Conservation (phyloP, 2,888 invertebrate species). For the Ectropis crepuscularia region DNA sequence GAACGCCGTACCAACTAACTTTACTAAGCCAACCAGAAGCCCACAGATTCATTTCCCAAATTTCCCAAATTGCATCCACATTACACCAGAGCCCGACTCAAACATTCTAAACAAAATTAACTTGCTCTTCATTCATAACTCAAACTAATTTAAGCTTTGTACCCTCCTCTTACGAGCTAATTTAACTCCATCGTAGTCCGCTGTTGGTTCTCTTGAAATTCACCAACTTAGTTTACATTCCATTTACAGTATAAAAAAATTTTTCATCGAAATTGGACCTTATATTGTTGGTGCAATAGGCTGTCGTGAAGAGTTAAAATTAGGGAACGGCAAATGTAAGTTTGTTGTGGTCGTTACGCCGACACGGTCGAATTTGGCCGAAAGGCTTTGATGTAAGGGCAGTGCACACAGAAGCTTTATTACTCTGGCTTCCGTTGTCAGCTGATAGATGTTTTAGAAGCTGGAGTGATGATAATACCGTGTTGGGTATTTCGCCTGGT, state of each 20-base stretch:
- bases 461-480: not conserved
- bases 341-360: slow-evolving; percentile 24
- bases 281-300: not conserved
- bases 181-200: not conserved
- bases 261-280: slow-evolving; percentile 3
- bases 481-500: too few relatives aligned
- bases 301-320: not conserved
- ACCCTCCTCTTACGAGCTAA: not conserved
- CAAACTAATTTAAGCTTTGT: slow-evolving; percentile 18
- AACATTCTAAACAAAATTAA: slow-evolving; percentile 13
- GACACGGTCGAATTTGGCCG: slow-evolving; percentile 26
- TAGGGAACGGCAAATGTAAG: not conserved
- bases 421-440: slow-evolving; percentile 22
- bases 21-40: slow-evolving; percentile 16
- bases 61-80: slow-evolving; percentile 23
- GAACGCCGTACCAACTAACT: slow-evolving; percentile 9
- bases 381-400: slow-evolving; percentile 32
- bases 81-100: slow-evolving; percentile 17
- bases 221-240: slow-evolving; percentile 7
- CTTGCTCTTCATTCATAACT: not conserved
- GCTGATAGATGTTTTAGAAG: slow-evolving; percentile 2
- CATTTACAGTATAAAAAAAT: not conserved
- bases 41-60: slow-evolving; percentile 30
- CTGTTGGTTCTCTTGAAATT: slow-evolving; percentile 11
- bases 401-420: slow-evolving; percentile 28